Conservation (phyloP, 2,797 vertebrate species). For the Anabacerthia variegaticeps region DNA sequence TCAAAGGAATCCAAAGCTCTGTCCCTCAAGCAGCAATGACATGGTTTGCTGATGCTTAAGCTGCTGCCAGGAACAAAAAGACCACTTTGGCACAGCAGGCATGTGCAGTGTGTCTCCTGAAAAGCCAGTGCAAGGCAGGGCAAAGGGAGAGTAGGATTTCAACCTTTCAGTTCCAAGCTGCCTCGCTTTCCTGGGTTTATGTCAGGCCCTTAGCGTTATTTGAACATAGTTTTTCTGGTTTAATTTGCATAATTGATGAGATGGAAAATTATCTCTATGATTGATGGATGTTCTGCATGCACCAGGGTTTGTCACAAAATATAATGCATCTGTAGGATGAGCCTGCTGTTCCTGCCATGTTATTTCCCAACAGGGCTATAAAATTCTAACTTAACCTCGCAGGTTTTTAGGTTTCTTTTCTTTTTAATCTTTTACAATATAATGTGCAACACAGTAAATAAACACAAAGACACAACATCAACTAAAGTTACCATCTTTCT, state of each 20-base stretch:
- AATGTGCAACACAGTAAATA: not conserved
- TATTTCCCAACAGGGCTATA: constrained; percentile 57
- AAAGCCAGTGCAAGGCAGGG: not conserved
- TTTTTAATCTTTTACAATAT: constrained; percentile 12
- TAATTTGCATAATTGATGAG: constrained; percentile 77
- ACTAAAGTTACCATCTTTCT: constrained; percentile 5
- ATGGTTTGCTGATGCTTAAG: not conserved
- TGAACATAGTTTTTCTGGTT: constrained; percentile 71
- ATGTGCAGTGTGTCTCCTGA: not conserved
- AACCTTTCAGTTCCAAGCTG: constrained; percentile 22
- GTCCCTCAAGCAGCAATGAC: not conserved
- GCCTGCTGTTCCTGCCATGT: constrained; percentile 36
- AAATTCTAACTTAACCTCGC: constrained; percentile 23
- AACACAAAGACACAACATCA: not conserved
- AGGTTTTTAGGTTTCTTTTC: constrained; percentile 51
- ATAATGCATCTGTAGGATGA: constrained; percentile 50
- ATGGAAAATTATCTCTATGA: constrained; percentile 74
- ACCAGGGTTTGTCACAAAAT: constrained; percentile 61
- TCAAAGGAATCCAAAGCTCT: not conserved
- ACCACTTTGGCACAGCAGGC: not conserved
- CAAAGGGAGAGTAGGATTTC: constrained; percentile 17
- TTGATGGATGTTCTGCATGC: constrained; percentile 68
- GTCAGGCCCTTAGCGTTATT: constrained; percentile 54
- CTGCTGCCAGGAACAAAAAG: not conserved
- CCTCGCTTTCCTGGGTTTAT: constrained; percentile 59